Percentiles rank a stretch among this genome's conserved stretches.
phyloP scores from a whole-genome alignment of 2,113 vertebrate species.

The Bubalus kerabau region DNA sequence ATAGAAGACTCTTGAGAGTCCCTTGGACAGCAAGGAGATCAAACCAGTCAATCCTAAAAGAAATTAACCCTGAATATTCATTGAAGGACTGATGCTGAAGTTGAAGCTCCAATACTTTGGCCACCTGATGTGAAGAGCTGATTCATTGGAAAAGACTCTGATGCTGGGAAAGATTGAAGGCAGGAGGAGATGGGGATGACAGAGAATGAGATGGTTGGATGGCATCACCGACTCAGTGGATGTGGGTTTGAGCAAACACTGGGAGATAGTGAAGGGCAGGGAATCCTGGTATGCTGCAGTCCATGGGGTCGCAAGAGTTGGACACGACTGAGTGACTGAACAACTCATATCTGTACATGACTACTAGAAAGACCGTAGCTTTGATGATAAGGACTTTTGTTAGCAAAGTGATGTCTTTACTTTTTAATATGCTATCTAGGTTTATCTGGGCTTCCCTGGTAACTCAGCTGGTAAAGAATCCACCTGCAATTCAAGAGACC shows the following conservation, averaged over 20 bases:
- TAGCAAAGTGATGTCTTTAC: not conserved
- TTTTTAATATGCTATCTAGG: not conserved
- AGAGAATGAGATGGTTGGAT: not conserved
- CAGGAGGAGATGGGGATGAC: not conserved
- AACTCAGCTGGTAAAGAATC: not conserved
- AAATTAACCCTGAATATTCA: not conserved
- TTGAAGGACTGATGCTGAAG: not conserved
- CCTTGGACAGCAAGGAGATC: not conserved
- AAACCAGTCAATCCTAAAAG: not conserved
- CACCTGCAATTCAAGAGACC: not conserved
- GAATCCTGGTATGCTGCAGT: not conserved
- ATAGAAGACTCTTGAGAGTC: not conserved
- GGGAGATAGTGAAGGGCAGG: not conserved
- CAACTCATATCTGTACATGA: not conserved
- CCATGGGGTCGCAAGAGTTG: fast-evolving
- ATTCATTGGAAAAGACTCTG: not conserved
- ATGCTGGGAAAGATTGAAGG: not conserved
- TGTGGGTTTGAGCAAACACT: not conserved
- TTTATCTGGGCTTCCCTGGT: not conserved
- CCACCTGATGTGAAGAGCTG: not conserved
- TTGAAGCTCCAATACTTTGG: not conserved
- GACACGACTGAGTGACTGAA: not conserved
- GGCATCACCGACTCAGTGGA: not conserved
- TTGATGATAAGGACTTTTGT: not conserved
- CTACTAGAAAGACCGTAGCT: not conserved